Base-by-base conservation (phyloP, 2,888 invertebrate genomes). In the Scaptomyza flava region DNA sequence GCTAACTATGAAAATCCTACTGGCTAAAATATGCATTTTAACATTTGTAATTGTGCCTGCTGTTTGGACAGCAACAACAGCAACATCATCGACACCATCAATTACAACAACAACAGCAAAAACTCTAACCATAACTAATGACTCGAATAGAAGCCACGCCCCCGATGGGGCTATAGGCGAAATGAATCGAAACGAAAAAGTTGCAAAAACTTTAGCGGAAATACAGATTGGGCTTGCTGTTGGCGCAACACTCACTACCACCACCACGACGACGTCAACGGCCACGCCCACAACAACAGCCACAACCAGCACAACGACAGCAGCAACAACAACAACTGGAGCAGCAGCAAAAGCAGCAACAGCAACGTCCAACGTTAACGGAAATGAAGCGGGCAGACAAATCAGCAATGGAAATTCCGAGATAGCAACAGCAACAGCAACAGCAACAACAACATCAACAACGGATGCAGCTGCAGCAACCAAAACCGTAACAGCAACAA, bases 211-310 rank as follows among this genome's bases (percentile, higher is more conserved):
- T 69, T 72, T 68, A 71, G 64, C 80, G 53, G 79, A 79, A 77
- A 81, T 72, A 59, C 73, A 71, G 41, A 64, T 53, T 66, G 72
- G 53, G 23, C 33, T 43, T 52, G 56, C 38, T 52, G 56, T 43
- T 56, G 70, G 43, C 27, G 41, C 52, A 50, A 34, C 48, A 59
- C 38, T 38, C 12, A 20, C 47, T 41, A 56, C 53, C 23, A 17
- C 64, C 2, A 54, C 68, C 11, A 36, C 51, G 11, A 68, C 84
- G 43, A 84, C 78, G 51, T 88, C 84, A 65, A 88, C 89, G 57
- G 80, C 84, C 63, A 88, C 78, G 71, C 84, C 84, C 63, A 88
- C 82, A 69, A 78, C 82, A 58, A 86, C 88, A 53, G 80, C 83
- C 59, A 83, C 82, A 50, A 78, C 87, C 42, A 83, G 81, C 45